Evolutionary conservation across 1,140 invertebrate genomes (phyloP), one percentile per base, ranked within the genome.

Genomic region (Muscidifurax raptorellus): DNA sequence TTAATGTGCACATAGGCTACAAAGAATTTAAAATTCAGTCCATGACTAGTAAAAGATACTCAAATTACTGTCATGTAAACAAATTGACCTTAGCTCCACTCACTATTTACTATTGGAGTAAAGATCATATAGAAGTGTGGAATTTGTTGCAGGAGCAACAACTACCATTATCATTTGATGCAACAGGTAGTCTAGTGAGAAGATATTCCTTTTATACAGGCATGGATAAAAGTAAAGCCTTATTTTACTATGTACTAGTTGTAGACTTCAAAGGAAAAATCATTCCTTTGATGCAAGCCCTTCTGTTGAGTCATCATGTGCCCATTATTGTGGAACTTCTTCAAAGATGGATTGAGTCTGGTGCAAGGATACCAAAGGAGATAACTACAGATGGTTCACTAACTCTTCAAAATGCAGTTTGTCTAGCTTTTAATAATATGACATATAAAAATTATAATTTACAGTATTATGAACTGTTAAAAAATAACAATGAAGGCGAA

Each of bases 341-440:
- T 27, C 13, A 27, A 71, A 1, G 28, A 30, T 71, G 69, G 69
- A 28, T 71, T 30, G 69, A 71, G 27, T 71, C 25, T 71, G 69
- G 69, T 2, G 69, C 69, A 71, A 71, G 27, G 27, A 71, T 71
- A 15, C 69, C 28, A 32, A 71, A 32, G 30, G 69, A 71, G 27
- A 71, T 71, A 10, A 71, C 28, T 27, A 71, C 69, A 27, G 28
- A 71, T 71, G 28, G 28, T 27, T 71, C 69, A 9, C 69, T 13
- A 28, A 32, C 28, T 28, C 27, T 71, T 15, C 69, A 71, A 32
- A 71, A 71, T 71, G 25, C 69, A 6, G 28, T 71, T 27, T 28
- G 13, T 30, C 28, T 71, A 32, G 69, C 69, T 30, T 71, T 71
- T 27, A 71, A 71, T 32, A 71, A 71, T 9, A 71, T 71, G 69